Conservation (phyloP, 2,797 vertebrate species). For the Semaprochilodus insignis region DNA sequence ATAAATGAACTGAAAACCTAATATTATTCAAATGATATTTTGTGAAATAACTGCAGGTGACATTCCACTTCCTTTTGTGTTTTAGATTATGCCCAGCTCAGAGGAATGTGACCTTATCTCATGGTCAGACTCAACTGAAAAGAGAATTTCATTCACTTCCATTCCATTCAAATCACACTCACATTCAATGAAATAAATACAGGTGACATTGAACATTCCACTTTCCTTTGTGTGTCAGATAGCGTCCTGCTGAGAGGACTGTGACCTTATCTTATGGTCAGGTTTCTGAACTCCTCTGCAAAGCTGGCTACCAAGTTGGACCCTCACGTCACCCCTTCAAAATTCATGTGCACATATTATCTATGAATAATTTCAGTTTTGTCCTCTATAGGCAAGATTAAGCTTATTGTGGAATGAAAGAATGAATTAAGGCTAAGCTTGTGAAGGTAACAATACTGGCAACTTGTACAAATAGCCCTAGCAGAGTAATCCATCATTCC, state of each 20-base stretch:
- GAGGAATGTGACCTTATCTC: constrained; percentile 2
- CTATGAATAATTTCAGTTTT: constrained; percentile 71
- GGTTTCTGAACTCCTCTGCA: constrained; percentile 67
- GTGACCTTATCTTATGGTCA: constrained; percentile 74
- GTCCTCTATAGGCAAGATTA: constrained; percentile 71
- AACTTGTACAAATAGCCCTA: constrained; percentile 73
- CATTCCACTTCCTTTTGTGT: background rate
- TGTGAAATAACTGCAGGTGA: background rate
- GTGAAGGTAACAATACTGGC: constrained; percentile 68
- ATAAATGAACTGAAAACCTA: background rate
- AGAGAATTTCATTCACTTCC: background rate
- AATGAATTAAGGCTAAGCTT: constrained; percentile 67
- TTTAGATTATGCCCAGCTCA: background rate
- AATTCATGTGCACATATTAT: constrained; percentile 68
- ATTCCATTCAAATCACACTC: constrained; percentile 11
- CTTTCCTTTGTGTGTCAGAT: constrained; percentile 65
- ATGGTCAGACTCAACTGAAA: constrained; percentile 15
- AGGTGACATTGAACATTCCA: constrained; percentile 40
- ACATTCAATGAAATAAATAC: constrained; percentile 25
- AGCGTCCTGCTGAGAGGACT: constrained; percentile 70
- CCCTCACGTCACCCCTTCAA: constrained; percentile 66
- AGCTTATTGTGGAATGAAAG: constrained; percentile 65
- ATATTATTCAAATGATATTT: background rate
- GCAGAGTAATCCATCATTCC: constrained; percentile 78
- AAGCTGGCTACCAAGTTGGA: constrained; percentile 73